phyloP scores from a whole-genome alignment of 2,797 vertebrate genomes.

The Peromyscus nudipes region DNA sequence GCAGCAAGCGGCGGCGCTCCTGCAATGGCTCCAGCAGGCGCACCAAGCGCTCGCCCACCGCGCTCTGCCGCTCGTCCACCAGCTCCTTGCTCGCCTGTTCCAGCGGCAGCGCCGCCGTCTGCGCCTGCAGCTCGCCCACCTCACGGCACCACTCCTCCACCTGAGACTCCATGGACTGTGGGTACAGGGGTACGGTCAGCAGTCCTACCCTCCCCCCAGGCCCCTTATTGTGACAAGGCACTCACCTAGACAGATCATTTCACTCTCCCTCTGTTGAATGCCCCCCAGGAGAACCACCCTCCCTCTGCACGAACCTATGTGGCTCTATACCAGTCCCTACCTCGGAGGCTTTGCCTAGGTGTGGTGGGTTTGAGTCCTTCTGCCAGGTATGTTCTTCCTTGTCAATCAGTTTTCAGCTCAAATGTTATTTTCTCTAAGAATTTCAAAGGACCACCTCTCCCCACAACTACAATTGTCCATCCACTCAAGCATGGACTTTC shows the following conservation, averaged over 20 bases:
- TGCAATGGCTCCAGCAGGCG: slow-evolving; percentile 96
- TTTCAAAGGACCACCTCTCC: not conserved
- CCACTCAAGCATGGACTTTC: not conserved
- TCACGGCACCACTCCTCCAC: slow-evolving; percentile 96
- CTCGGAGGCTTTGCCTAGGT: not conserved
- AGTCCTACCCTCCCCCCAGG: not conserved
- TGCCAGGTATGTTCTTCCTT: not conserved
- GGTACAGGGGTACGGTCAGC: not conserved
- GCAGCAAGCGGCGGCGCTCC: slow-evolving; percentile 93
- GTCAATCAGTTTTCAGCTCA: slow-evolving; percentile 45
- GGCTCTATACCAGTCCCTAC: not conserved
- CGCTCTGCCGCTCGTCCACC: slow-evolving; percentile 90
- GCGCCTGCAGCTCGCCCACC: slow-evolving; percentile 93
- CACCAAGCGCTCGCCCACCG: slow-evolving; percentile 94
- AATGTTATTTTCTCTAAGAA: not conserved
- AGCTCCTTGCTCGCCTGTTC: slow-evolving; percentile 90
- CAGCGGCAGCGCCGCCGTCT: slow-evolving; percentile 91
- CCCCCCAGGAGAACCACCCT: not conserved
- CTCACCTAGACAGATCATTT: rapidly evolving
- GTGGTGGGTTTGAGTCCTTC: not conserved
- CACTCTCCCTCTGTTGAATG: not conserved
- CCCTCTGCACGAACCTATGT: not conserved
- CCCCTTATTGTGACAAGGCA: not conserved
- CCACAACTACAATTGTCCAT: not conserved
- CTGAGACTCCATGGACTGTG: slow-evolving; percentile 95